These are phyloP conservation scores for Stigmatopora nigra DNA, from an alignment of 2,113 vertebrate species.

Conservation along the genomic window DNA sequence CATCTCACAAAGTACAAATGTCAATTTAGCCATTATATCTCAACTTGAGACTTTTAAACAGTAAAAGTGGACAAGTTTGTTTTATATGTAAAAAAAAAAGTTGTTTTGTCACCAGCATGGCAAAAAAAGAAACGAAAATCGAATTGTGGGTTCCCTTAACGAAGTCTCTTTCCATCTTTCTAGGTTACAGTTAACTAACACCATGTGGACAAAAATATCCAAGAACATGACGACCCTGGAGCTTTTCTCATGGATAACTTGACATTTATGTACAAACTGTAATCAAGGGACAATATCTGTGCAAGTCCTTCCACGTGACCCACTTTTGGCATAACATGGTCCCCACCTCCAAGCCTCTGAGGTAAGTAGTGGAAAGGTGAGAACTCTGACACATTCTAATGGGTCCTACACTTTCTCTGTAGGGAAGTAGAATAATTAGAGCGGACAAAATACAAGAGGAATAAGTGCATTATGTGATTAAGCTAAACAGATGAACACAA, in stretches of 20 bases:
- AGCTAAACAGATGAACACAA: background rate
- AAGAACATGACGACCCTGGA: slow-evolving; percentile 21
- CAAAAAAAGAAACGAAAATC: no score
- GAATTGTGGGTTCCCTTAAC: background rate
- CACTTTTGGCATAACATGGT: slow-evolving; percentile 20
- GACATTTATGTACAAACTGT: slow-evolving; percentile 39
- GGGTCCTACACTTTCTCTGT: slow-evolving; percentile 1
- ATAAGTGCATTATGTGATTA: background rate
- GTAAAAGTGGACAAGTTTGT: slow-evolving; percentile 9
- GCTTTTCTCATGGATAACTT: slow-evolving; percentile 22
- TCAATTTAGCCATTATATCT: slow-evolving; percentile 38
- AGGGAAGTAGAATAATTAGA: background rate
- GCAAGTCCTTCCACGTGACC: slow-evolving; percentile 11
- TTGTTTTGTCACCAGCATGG: no score
- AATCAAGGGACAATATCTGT: slow-evolving; percentile 23
- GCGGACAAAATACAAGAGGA: background rate
- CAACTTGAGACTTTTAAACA: slow-evolving; percentile 26
- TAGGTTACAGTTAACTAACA: background rate
- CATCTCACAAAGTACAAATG: slow-evolving; percentile 35
- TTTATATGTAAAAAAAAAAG: no score
- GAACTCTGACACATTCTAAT: slow-evolving; percentile 7
- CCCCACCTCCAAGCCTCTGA: background rate
- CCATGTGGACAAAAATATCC: slow-evolving; percentile 12
- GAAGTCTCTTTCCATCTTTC: slow-evolving; percentile 1
- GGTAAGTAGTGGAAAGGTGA: slow-evolving; percentile 12